Evolutionary conservation across 2,888 invertebrate species (phyloP).

Genomic region (Eristalis arbustorum): DNA sequence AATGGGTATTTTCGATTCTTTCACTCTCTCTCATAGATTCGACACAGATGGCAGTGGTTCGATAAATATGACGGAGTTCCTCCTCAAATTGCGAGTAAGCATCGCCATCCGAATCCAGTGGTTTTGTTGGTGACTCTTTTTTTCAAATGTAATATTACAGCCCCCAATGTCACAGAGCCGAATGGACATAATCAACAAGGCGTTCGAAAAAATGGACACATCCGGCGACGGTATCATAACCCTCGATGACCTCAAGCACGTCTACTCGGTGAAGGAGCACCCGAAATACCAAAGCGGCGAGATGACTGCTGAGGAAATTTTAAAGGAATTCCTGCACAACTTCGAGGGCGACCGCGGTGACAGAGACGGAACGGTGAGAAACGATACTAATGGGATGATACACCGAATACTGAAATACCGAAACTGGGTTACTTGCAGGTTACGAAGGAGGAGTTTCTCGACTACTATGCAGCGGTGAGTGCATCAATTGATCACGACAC

Average conservation of each 20-base stretch:
- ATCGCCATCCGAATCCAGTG: conserved; percentile 40
- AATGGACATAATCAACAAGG: conserved; percentile 87
- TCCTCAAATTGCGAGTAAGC: conserved; percentile 89
- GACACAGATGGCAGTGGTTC: conserved; percentile 91
- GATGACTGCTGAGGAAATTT: conserved; percentile 89
- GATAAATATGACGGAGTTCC: conserved; percentile 94
- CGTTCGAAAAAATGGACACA: conserved; percentile 92
- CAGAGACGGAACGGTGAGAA: conserved; percentile 87
- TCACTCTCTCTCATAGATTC: conserved; percentile 81
- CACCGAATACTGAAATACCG: neutral
- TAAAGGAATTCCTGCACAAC: conserved; percentile 89
- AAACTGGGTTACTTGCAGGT: conserved; percentile 83
- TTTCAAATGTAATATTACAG: conserved; percentile 80
- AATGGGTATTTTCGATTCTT: neutral
- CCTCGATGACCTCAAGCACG: conserved; percentile 86
- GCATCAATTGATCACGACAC: conserved; percentile 96
- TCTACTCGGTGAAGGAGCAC: conserved; percentile 91
- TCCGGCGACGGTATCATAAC: conserved; percentile 91
- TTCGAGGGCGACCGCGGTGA: conserved; percentile 86
- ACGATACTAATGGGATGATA: neutral
- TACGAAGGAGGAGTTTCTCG: conserved; percentile 94
- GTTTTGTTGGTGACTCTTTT: neutral
- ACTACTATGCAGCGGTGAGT: conserved; percentile 96
- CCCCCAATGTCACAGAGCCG: conserved; percentile 90
- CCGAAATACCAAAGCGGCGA: conserved; percentile 94